phyloP scores from a whole-genome alignment of 2,113 vertebrate genomes.

The Pontoporia blainvillei region DNA sequence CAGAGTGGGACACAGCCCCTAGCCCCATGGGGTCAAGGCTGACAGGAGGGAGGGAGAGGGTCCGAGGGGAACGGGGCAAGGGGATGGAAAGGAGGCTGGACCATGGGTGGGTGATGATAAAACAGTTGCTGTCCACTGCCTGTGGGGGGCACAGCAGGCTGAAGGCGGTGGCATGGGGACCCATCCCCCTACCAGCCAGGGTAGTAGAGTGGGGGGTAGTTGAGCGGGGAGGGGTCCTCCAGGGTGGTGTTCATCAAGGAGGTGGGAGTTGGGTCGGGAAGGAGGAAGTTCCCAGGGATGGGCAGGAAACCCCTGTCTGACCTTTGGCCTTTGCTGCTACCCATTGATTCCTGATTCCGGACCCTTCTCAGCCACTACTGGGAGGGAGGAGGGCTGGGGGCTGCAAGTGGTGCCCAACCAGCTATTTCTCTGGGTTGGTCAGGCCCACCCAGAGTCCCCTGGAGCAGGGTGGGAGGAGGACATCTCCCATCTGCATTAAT shows the following conservation, averaged over 20 bases:
- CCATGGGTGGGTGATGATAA: not conserved
- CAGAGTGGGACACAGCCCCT: not conserved
- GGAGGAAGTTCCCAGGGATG: slow-evolving; percentile 66
- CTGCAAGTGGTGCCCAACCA: slow-evolving; percentile 54
- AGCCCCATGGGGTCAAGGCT: not conserved
- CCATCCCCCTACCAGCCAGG: not conserved
- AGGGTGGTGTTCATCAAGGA: not conserved
- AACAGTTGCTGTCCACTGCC: too few relatives aligned
- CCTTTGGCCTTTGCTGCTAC: slow-evolving; percentile 54
- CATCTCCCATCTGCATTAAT: not conserved
- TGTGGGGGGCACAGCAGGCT: not conserved
- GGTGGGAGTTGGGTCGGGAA: not conserved
- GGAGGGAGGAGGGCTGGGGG: slow-evolving; percentile 24
- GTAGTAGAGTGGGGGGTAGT: not conserved
- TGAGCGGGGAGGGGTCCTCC: not conserved
- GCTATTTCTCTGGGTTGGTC: slow-evolving; percentile 34
- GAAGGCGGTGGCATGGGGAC: not conserved
- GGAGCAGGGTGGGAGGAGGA: not conserved
- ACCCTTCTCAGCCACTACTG: not conserved
- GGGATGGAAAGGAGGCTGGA: not conserved
- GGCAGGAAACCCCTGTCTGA: slow-evolving; percentile 64
- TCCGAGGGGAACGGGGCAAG: not conserved
- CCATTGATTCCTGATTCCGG: slow-evolving; percentile 53
- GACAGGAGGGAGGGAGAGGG: not conserved
- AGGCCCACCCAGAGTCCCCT: not conserved